phyloP scores from a whole-genome alignment of 1,140 invertebrate species.

The Ditylenchus dipsaci region DNA sequence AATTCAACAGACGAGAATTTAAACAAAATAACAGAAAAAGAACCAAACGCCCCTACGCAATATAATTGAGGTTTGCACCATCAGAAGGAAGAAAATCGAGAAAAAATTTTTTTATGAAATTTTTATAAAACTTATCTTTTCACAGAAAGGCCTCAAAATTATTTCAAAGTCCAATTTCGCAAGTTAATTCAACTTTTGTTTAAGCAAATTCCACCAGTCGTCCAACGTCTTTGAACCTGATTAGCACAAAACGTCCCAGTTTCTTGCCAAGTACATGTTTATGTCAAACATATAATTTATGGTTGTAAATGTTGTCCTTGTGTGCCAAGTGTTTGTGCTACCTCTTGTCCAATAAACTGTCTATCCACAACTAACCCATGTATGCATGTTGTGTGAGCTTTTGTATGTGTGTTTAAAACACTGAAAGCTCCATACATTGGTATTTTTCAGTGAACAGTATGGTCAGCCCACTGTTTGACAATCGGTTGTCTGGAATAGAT shows the following conservation, averaged over 20 bases:
- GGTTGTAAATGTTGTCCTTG: neutral
- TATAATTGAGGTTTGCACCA: too few species aligned
- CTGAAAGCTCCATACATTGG: neutral
- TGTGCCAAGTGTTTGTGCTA: neutral
- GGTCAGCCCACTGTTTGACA: neutral
- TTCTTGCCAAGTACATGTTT: conserved; percentile 3
- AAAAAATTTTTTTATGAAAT: too few species aligned
- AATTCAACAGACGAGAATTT: too few species aligned
- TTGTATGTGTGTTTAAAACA: neutral
- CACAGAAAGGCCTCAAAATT: too few species aligned
- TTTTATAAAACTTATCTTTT: too few species aligned
- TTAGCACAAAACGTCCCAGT: neutral
- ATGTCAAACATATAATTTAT: neutral
- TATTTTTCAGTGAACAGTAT: neutral
- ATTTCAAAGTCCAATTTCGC: too few species aligned
- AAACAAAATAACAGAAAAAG: too few species aligned
- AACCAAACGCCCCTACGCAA: too few species aligned
- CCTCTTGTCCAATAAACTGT: neutral
- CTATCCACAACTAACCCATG: neutral
- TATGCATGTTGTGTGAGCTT: neutral
- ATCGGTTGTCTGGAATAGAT: neutral
- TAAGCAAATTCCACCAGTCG: neutral
- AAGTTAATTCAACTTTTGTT: too few species aligned
- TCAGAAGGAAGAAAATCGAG: too few species aligned
- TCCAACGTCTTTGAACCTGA: neutral